Percentiles rank a stretch among this genome's conserved stretches.
Evolutionary conservation across 1,140 invertebrate genomes (phyloP).

Genomic region (Bilobella aurantiaca): DNA sequence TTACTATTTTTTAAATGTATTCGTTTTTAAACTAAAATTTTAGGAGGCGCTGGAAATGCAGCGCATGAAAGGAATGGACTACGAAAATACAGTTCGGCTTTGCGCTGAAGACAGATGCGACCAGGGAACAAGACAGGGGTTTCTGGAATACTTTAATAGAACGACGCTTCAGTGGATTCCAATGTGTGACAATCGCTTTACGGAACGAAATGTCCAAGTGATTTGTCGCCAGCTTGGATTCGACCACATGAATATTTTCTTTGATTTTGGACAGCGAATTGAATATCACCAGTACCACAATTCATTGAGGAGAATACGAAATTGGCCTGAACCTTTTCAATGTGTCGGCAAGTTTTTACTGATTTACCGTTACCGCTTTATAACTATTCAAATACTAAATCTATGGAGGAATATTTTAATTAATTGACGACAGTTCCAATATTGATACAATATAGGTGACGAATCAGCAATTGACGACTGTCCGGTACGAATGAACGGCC

Average conservation of each 20-base stretch:
- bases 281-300: slow-evolving; percentile 80
- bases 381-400: too few relatives aligned
- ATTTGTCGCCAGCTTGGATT: slow-evolving; percentile 89
- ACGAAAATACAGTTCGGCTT: slow-evolving; percentile 34
- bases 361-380: background rate
- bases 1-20: too few relatives aligned
- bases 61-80: too few relatives aligned
- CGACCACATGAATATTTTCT: slow-evolving; percentile 75
- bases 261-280: slow-evolving; percentile 64
- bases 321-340: slow-evolving; percentile 85
- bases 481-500: slow-evolving; percentile 75
- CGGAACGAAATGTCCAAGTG: slow-evolving; percentile 85
- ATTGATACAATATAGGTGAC: slow-evolving; percentile 52
- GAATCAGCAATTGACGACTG: slow-evolving; percentile 77
- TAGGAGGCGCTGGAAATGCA: too few relatives aligned
- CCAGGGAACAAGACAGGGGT: slow-evolving; percentile 47
- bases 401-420: too few relatives aligned
- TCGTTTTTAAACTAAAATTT: too few relatives aligned
- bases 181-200: slow-evolving; percentile 89
- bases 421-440: too few relatives aligned
- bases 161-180: slow-evolving; percentile 94
- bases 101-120: slow-evolving; percentile 39
- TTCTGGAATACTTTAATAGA: slow-evolving; percentile 87
- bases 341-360: slow-evolving; percentile 47
- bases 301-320: slow-evolving; percentile 70